Percentiles rank a stretch among this genome's conserved stretches.
These are phyloP conservation scores for Stenichneumon culpator DNA, from an alignment of 2,888 invertebrate genomes.

Conservation along the genomic window DNA sequence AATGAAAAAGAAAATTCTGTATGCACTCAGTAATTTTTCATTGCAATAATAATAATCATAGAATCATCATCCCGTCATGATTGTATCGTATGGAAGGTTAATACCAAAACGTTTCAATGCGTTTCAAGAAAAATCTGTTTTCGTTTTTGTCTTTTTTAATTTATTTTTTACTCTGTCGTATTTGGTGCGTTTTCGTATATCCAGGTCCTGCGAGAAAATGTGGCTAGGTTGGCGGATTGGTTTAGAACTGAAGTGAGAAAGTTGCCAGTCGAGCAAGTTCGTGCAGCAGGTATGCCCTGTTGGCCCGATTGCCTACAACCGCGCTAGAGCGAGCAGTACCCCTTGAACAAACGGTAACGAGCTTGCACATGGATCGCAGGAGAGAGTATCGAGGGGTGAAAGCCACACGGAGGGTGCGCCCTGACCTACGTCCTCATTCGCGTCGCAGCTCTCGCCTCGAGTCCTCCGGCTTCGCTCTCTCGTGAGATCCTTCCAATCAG, in stretches of 20 bases:
- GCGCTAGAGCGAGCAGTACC: conserved; percentile 71
- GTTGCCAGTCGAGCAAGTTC: conserved; percentile 13
- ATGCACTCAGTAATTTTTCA: neutral
- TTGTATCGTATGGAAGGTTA: too few species aligned
- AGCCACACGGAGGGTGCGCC: conserved; percentile 74
- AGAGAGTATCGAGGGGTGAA: conserved; percentile 63
- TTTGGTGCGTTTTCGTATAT: neutral
- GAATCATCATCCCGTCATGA: too few species aligned
- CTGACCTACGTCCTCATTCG: conserved; percentile 69
- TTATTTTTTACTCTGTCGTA: neutral
- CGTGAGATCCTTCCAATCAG: conserved; percentile 63
- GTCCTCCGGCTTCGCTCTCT: conserved; percentile 24
- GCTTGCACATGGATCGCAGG: conserved; percentile 35
- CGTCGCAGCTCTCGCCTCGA: conserved; percentile 51
- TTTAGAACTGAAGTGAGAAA: conserved; percentile 12
- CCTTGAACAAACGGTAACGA: conserved; percentile 69
- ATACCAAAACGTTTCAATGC: too few species aligned
- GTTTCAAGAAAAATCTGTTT: too few species aligned
- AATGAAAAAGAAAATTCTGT: too few species aligned
- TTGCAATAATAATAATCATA: neutral
- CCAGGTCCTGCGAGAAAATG: neutral
- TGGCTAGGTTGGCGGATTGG: neutral
- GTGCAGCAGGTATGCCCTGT: conserved; percentile 50
- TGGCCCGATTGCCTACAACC: conserved; percentile 70
- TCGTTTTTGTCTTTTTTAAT: neutral